These are phyloP conservation scores for Eledone cirrhosa DNA, from an alignment of 2,888 invertebrate species.

Conservation along the genomic window DNA sequence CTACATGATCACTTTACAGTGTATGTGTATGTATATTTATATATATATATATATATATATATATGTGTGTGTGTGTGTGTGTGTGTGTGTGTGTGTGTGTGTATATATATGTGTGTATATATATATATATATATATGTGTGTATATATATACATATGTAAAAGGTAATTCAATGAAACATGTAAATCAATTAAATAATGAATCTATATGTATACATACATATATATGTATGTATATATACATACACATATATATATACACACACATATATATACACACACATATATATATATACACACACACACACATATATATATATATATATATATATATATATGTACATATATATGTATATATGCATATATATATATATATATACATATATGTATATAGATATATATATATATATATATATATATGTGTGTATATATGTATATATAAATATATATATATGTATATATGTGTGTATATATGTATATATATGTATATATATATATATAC, in stretches of 20 bases:
- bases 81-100: too few species aligned
- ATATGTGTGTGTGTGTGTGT: background rate
- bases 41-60: background rate
- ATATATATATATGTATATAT: background rate
- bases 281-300: background rate
- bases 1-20: too few species aligned
- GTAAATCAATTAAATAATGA: too few species aligned
- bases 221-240: slow-evolving; percentile 12
- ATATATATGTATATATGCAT: background rate
- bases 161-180: too few species aligned
- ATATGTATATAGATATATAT: slow-evolving; percentile 8
- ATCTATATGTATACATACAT: background rate
- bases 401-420: background rate
- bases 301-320: background rate
- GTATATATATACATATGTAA: background rate
- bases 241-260: slow-evolving; percentile 27
- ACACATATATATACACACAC: background rate
- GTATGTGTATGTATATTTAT: background rate
- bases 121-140: background rate
- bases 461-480: background rate
- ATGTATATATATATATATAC: background rate
- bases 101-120: background rate
- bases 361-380: background rate
- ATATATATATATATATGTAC: background rate
- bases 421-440: background rate